phyloP scores from a whole-genome alignment of 2,797 vertebrate genomes.

The Valencia hispanica region DNA sequence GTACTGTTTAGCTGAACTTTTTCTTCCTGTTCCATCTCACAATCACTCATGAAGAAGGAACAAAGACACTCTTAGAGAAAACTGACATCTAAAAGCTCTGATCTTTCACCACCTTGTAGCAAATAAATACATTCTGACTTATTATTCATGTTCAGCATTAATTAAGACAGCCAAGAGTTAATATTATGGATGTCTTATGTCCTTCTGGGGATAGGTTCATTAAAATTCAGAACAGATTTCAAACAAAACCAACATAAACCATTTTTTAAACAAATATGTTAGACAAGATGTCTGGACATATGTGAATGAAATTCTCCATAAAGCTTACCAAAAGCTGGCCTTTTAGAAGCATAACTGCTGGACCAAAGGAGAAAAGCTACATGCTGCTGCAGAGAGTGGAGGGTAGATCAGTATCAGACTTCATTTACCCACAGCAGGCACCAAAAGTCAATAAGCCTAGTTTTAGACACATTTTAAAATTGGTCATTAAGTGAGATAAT shows the following conservation, averaged over 20 bases:
- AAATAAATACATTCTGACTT: neutral
- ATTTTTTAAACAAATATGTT: neutral
- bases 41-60: neutral
- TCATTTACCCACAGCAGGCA: conserved; percentile 4
- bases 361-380: neutral
- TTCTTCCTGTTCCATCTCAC: neutral
- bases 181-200: neutral
- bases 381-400: neutral
- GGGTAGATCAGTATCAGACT: neutral
- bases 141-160: neutral
- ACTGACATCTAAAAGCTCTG: neutral
- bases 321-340: too few relatives aligned
- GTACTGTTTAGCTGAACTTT: neutral
- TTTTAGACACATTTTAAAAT: neutral
- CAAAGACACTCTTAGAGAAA: neutral
- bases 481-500: neutral
- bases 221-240: neutral
- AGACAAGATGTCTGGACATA: neutral
- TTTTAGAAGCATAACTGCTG: neutral
- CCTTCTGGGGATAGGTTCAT: neutral
- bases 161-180: neutral
- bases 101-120: neutral
- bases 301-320: neutral
- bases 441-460: neutral
- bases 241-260: neutral